Evolutionary conservation across 2,888 invertebrate species (phyloP).

Genomic region (Gymnosoma rotundatum): DNA sequence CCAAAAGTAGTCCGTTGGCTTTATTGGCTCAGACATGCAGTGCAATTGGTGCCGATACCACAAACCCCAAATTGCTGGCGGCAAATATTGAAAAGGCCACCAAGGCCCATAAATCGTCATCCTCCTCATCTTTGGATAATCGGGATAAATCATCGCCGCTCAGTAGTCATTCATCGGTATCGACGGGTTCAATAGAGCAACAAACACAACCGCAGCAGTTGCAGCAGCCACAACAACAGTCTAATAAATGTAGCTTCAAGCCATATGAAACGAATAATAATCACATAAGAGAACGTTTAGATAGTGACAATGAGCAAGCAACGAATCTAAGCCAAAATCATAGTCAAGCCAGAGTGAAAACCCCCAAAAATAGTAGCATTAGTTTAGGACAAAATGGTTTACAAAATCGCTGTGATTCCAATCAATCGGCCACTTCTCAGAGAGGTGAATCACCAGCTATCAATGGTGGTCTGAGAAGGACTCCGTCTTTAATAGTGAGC

Average conservation of each 20-base stretch:
- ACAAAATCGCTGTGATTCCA: constrained; percentile 86
- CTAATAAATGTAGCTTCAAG: constrained; percentile 87
- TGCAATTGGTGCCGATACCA: constrained; percentile 95
- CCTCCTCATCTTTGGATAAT: constrained; percentile 77
- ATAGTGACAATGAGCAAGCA: constrained; percentile 76
- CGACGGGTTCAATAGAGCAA: constrained; percentile 82
- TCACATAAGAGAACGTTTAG: constrained; percentile 82
- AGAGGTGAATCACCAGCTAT: constrained; percentile 80
- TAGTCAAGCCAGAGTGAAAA: constrained; percentile 77
- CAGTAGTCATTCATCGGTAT: constrained; percentile 82
- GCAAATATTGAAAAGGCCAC: constrained; percentile 89
- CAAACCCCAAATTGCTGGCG: constrained; percentile 89
- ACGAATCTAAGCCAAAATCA: constrained; percentile 71
- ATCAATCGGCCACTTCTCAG: constrained; percentile 86
- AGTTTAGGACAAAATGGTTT: constrained; percentile 64
- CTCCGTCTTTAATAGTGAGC: constrained; percentile 72
- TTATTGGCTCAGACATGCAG: constrained; percentile 98
- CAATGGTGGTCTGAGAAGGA: constrained; percentile 73
- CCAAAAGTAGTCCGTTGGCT: constrained; percentile 98
- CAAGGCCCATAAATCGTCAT: constrained; percentile 82
- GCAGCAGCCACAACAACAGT: constrained; percentile 79
- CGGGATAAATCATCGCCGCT: constrained; percentile 86
- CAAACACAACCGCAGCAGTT: constrained; percentile 81
- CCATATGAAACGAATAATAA: constrained; percentile 89
- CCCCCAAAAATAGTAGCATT: constrained; percentile 75